Percentiles rank a stretch among this genome's conserved stretches.
Conservation (phyloP, 2,797 vertebrate species). For the Nannoperca obscura region DNA sequence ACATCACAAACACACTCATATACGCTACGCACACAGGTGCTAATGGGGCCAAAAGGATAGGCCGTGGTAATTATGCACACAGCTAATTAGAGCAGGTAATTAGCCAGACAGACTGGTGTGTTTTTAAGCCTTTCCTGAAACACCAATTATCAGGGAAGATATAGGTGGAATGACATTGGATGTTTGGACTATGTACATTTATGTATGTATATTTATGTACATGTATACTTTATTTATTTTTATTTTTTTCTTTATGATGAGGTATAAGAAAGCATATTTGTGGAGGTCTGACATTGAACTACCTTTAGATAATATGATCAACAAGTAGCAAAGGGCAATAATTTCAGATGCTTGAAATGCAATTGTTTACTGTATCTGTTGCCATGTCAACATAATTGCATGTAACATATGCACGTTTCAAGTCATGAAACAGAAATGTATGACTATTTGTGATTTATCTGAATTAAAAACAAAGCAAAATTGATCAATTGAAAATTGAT, state of each 20-base stretch:
- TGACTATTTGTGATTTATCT: not conserved
- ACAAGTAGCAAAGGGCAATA: not conserved
- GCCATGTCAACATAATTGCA: not conserved
- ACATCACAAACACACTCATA: conserved; percentile 4
- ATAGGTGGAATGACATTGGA: not conserved
- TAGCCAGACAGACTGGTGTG: conserved; percentile 22
- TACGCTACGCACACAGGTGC: not conserved
- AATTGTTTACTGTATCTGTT: not conserved
- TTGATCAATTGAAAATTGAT: too few species aligned
- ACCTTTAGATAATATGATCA: not conserved
- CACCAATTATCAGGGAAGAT: conserved; percentile 3
- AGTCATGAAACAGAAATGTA: not conserved
- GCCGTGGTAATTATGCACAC: conserved; percentile 47
- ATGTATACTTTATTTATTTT: not conserved
- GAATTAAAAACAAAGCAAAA: not conserved
- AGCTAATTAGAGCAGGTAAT: conserved; percentile 55
- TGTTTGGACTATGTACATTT: not conserved
- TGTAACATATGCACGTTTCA: not conserved
- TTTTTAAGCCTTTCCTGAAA: conserved; percentile 41
- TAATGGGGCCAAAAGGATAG: conserved; percentile 39
- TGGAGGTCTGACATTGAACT: not conserved
- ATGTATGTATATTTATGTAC: not conserved
- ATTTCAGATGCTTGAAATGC: not conserved
- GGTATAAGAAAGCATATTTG: not conserved
- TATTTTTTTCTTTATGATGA: not conserved